phyloP scores from a whole-genome alignment of 1,140 invertebrate species.

The Drosophila miranda region DNA sequence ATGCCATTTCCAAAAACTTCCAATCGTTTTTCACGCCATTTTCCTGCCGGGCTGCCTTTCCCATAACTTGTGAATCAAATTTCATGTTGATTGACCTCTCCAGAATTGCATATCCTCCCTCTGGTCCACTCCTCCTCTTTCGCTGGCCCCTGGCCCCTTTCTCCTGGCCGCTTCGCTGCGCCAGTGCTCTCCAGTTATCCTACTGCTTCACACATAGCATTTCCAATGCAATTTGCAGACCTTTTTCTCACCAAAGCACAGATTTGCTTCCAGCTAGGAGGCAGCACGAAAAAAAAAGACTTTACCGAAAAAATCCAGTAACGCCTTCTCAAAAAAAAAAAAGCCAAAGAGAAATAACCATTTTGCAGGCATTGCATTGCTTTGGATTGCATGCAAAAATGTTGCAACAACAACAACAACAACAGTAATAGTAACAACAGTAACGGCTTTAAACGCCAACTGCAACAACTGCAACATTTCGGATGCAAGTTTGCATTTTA shows the following conservation, averaged over 20 bases:
- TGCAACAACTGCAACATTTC: conserved; percentile 68
- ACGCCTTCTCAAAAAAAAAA: conserved; percentile 67
- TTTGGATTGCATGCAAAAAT: conserved; percentile 72
- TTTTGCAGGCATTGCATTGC: conserved; percentile 60
- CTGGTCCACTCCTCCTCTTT: conserved; percentile 23
- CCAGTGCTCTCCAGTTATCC: not conserved
- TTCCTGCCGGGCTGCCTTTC: conserved; percentile 21
- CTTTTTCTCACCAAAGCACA: conserved; percentile 50
- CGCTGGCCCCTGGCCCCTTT: conserved; percentile 6
- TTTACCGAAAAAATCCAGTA: conserved; percentile 65
- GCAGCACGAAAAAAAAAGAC: conserved; percentile 35
- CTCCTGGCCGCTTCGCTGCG: no score
- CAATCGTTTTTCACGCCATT: not conserved
- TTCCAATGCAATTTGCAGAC: conserved; percentile 61
- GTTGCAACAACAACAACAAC: conserved; percentile 48
- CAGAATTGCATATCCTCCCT: conserved; percentile 45
- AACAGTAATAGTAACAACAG: conserved; percentile 28
- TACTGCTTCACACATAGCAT: conserved; percentile 35
- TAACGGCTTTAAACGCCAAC: conserved; percentile 57
- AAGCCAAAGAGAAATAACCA: conserved; percentile 44
- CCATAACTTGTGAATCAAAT: conserved; percentile 53
- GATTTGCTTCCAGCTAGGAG: conserved; percentile 58
- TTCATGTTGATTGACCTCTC: conserved; percentile 50
- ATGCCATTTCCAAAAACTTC: not conserved
- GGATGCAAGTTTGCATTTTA: conserved; percentile 77